Percentiles rank a stretch among this genome's conserved stretches.
Conservation (phyloP, 2,888 invertebrate genomes). For the Tribolium freemani region DNA sequence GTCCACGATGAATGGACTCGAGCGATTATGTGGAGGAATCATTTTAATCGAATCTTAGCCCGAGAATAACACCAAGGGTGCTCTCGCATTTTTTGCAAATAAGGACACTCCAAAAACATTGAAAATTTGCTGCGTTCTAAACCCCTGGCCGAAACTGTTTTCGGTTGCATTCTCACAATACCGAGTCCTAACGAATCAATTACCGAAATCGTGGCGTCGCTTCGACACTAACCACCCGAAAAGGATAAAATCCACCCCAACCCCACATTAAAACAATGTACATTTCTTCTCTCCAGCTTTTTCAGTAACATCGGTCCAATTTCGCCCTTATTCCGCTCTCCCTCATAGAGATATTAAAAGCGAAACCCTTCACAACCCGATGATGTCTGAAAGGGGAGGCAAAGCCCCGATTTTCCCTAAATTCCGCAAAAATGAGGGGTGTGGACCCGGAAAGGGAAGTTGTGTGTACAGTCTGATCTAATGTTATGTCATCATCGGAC, state of each 20-base stretch:
- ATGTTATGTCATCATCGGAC: constrained; percentile 62
- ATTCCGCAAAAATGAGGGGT: constrained; percentile 65
- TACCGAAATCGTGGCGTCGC: constrained; percentile 35
- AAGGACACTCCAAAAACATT: background rate
- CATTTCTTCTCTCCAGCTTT: constrained; percentile 2
- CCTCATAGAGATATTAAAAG: constrained; percentile 35
- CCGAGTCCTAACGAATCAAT: constrained; percentile 42
- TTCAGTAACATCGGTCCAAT: background rate
- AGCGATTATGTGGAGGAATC: constrained; percentile 53
- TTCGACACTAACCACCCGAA: constrained; percentile 24
- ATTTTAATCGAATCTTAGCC: constrained; percentile 52
- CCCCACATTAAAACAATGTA: constrained; percentile 41
- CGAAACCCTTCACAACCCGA: constrained; percentile 43
- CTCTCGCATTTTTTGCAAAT: background rate
- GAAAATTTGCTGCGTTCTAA: too few relatives aligned
- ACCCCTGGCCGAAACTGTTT: too few relatives aligned
- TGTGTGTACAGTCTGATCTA: constrained; percentile 64
- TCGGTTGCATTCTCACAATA: constrained; percentile 10
- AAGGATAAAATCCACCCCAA: constrained; percentile 39
- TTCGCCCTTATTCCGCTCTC: constrained; percentile 25
- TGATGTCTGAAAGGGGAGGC: constrained; percentile 52
- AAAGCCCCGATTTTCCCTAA: constrained; percentile 63
- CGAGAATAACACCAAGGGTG: background rate
- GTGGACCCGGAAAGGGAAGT: constrained; percentile 63
- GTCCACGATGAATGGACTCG: constrained; percentile 54